phyloP scores from a whole-genome alignment of 1,140 invertebrate genomes.

The Hypothenemus hampei region DNA sequence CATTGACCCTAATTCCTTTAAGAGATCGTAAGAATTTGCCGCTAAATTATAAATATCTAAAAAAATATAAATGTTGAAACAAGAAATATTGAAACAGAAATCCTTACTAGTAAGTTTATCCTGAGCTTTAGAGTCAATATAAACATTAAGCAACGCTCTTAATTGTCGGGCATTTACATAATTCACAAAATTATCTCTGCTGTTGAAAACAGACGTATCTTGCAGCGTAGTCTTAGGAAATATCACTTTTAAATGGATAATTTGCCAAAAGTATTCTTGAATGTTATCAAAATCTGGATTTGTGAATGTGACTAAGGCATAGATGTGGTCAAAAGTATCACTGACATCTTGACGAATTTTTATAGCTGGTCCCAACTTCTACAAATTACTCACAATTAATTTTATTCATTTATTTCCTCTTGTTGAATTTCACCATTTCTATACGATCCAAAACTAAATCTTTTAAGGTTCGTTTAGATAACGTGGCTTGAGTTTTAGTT shows the following conservation, averaged over 20 bases:
- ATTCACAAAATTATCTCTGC: slow-evolving; percentile 17
- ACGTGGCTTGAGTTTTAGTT: background rate
- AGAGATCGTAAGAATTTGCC: background rate
- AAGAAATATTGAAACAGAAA: background rate
- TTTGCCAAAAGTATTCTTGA: slow-evolving; percentile 9
- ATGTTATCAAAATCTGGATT: slow-evolving; percentile 19
- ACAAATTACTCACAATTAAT: too few relatives aligned
- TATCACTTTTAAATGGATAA: background rate
- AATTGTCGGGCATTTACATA: slow-evolving; percentile 1
- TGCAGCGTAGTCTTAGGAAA: slow-evolving; percentile 14
- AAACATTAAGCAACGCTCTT: slow-evolving; percentile 1
- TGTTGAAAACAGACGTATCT: slow-evolving; percentile 15
- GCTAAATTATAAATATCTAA: slow-evolving; percentile 13
- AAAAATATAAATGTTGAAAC: background rate
- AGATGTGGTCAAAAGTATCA: slow-evolving; percentile 17
- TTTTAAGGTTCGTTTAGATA: background rate
- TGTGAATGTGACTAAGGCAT: slow-evolving; percentile 27
- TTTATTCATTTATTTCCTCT: too few relatives aligned
- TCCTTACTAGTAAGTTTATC: background rate
- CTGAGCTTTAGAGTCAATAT: background rate
- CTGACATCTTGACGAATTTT: slow-evolving; percentile 6
- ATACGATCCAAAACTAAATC: slow-evolving; percentile 7
- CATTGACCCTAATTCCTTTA: background rate
- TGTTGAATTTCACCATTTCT: background rate
- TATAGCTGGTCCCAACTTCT: slow-evolving; percentile 14